Conservation (phyloP, 2,888 invertebrate genomes). For the Ecliptopera silaceata region DNA sequence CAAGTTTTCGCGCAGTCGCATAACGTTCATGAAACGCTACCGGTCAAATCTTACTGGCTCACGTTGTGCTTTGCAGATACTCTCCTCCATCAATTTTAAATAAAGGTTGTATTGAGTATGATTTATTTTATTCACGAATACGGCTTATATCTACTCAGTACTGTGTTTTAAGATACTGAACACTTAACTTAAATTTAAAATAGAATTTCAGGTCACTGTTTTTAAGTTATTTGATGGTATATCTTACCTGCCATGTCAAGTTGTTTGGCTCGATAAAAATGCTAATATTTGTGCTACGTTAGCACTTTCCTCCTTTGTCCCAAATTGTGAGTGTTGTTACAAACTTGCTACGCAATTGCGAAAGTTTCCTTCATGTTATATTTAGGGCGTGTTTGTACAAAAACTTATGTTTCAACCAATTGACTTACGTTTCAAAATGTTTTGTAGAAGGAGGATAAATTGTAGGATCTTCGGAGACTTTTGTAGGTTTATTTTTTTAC, state of each 20-base stretch:
- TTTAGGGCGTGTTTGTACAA: constrained; percentile 39
- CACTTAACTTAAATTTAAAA: constrained; percentile 17
- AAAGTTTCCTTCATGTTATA: constrained; percentile 39
- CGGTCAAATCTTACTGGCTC: constrained; percentile 64
- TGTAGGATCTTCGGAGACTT: neutral
- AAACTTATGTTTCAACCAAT: constrained; percentile 39
- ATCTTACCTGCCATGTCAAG: constrained; percentile 35
- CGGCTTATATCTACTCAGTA: neutral
- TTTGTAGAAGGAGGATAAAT: constrained; percentile 14
- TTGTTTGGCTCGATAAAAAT: constrained; percentile 52
- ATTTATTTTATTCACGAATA: neutral
- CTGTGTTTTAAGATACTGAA: neutral
- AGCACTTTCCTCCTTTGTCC: constrained; percentile 38
- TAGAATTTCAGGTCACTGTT: constrained; percentile 12
- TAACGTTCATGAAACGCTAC: constrained; percentile 64
- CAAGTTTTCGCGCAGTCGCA: constrained; percentile 83
- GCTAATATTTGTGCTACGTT: constrained; percentile 46
- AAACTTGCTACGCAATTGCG: constrained; percentile 38
- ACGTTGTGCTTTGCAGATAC: constrained; percentile 53
- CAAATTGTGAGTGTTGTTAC: constrained; percentile 35
- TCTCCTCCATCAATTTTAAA: constrained; percentile 22
- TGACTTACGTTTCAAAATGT: constrained; percentile 35
- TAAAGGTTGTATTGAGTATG: neutral
- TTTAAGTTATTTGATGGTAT: constrained; percentile 31
- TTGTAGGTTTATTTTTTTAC: neutral